phyloP scores from a whole-genome alignment of 2,797 vertebrate species.

The Neoniphon sammara region DNA sequence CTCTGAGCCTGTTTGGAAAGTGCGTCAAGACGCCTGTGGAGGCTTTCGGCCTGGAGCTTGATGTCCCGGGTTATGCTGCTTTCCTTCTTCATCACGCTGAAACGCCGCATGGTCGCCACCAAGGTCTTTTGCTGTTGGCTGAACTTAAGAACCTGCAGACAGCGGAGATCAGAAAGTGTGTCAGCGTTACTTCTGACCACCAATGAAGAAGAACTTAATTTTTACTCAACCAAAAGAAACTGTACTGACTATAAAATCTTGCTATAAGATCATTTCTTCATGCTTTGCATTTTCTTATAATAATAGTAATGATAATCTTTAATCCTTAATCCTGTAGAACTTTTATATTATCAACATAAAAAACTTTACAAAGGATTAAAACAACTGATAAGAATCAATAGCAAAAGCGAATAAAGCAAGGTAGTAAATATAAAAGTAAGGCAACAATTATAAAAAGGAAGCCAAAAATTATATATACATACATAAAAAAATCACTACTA shows the following conservation, averaged over 20 bases:
- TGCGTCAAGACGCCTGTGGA: conserved; percentile 84
- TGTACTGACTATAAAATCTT: neutral
- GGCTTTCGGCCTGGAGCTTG: conserved; percentile 89
- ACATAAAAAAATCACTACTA: too few species aligned
- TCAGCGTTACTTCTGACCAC: neutral
- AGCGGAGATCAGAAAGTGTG: neutral
- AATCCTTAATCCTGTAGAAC: too few species aligned
- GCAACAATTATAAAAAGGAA: neutral
- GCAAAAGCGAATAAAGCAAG: neutral
- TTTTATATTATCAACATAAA: too few species aligned
- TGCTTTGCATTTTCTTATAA: neutral
- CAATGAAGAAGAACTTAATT: neutral
- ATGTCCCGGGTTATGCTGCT: conserved; percentile 88
- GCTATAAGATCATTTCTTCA: neutral
- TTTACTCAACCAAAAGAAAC: neutral
- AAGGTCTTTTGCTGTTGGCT: conserved; percentile 90
- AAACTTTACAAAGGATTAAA: neutral
- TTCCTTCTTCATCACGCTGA: conserved; percentile 95
- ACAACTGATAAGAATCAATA: neutral
- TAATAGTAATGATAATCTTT: too few species aligned
- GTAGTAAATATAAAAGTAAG: neutral
- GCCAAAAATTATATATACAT: too few species aligned
- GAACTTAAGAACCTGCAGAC: conserved; percentile 81
- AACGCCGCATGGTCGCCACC: conserved; percentile 91
- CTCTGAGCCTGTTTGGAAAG: conserved; percentile 85